phyloP scores from a whole-genome alignment of 1,140 invertebrate genomes.

The Calycopis cecrops region DNA sequence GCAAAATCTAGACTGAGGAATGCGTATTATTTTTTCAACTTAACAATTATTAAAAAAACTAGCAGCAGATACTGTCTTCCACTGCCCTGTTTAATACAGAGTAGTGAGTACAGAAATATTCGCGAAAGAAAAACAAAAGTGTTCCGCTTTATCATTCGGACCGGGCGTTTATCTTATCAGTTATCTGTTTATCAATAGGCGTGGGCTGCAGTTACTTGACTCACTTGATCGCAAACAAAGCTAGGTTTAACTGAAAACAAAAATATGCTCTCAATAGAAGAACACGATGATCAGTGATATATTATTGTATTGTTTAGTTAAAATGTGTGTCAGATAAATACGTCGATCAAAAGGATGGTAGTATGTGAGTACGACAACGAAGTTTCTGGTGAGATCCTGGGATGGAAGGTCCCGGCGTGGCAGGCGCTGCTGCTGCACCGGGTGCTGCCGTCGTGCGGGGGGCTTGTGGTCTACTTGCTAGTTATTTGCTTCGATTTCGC shows the following conservation, averaged over 20 bases:
- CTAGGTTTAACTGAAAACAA: neutral
- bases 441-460: slow-evolving; percentile 59
- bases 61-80: no score
- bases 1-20: no score
- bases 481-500: slow-evolving; percentile 58
- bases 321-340: slow-evolving; percentile 1
- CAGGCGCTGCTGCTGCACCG: slow-evolving; percentile 54
- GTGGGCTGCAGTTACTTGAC: slow-evolving; percentile 38
- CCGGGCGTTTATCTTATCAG: slow-evolving; percentile 58
- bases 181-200: slow-evolving; percentile 49
- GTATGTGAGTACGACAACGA: slow-evolving; percentile 59
- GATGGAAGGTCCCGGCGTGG: slow-evolving; percentile 55
- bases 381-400: slow-evolving; percentile 53
- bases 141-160: slow-evolving; percentile 48
- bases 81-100: no score
- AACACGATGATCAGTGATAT: no score
- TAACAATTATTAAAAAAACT: no score
- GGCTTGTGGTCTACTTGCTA: slow-evolving; percentile 51
- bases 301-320: neutral
- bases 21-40: no score
- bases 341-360: slow-evolving; percentile 38
- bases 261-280: no score
- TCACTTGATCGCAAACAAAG: slow-evolving; percentile 31
- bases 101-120: neutral
- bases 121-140: slow-evolving; percentile 29